phyloP scores from a whole-genome alignment of 2,888 invertebrate genomes.

The Oscheius sp. region DNA sequence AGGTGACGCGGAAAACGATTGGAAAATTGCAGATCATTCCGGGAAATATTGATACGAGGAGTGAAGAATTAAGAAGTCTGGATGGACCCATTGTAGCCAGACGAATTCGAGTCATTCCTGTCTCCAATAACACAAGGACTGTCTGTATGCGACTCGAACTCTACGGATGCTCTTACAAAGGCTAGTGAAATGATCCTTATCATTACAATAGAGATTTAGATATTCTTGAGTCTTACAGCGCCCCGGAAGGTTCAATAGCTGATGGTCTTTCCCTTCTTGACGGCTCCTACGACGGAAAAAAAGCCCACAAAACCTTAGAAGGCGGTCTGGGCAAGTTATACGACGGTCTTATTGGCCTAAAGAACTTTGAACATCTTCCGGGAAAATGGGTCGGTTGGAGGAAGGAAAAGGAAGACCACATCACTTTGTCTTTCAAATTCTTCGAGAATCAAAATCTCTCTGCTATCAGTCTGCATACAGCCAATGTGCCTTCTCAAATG shows the following conservation, averaged over 20 bases:
- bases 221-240: constrained; percentile 84
- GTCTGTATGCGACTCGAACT: constrained; percentile 91
- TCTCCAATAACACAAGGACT: constrained; percentile 83
- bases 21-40: constrained; percentile 78
- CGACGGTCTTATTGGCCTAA: constrained; percentile 75
- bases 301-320: constrained; percentile 30
- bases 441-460: constrained; percentile 86
- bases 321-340: constrained; percentile 84
- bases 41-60: constrained; percentile 87
- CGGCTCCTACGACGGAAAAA: constrained; percentile 79
- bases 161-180: constrained; percentile 86
- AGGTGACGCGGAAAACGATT: background rate
- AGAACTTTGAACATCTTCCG: constrained; percentile 59
- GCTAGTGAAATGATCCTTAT: constrained; percentile 73
- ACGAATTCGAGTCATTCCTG: constrained; percentile 82
- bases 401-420: constrained; percentile 52
- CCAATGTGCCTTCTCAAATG: constrained; percentile 75
- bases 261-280: constrained; percentile 85
- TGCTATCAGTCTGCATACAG: constrained; percentile 82
- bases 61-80: constrained; percentile 81
- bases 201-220: constrained; percentile 74
- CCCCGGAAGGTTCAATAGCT: constrained; percentile 85
- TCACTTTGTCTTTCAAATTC: constrained; percentile 85
- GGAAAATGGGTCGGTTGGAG: constrained; percentile 92
- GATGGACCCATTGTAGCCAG: constrained; percentile 84